Evolutionary conservation across 1,140 invertebrate genomes (phyloP), one percentile per base, ranked within the genome.

Genomic region (Diorhabda carinulata): DNA sequence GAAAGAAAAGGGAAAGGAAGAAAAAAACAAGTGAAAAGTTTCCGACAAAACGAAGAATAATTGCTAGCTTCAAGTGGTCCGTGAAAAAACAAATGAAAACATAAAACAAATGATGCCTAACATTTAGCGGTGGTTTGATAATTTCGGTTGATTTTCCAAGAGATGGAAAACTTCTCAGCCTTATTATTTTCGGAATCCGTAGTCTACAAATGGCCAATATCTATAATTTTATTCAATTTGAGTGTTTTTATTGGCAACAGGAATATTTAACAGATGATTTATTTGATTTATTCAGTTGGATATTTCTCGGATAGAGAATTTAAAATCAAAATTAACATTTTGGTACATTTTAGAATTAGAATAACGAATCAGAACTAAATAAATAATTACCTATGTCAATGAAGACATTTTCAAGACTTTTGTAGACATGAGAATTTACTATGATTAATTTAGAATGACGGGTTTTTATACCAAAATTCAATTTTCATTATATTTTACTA

Each of bases 31-130:
- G 65, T 41, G 63, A 70, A 71, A 68, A 74, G 52, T 69, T 72
- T 44, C 63, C 43, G 64, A 43, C 56, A 73, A 75, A 77, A 78
- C 69, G 77, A 78, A 78, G 77, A 78, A 78, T 78, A 78, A 78
- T 78, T 78, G 76, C 76, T 70, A 57, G 70, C 76, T 74, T 77
- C 76, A 77, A 78, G 72, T 76, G 77, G 72, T 65, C 74, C 70
- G 73, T 74, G 74, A 77, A 78, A 74, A 74, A 78, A 76, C 77
- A 77, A 78, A 78, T 78, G 77, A 77, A 78, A 78, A 78, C 75
- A 78, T 78, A 77, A 77, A 78, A 77, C 73, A 78, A 78, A 78
- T 78, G 74, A 77, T 77, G 77, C 76, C 68, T 72, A 71, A 70
- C 68, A 68, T 76, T 74, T 70, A 70, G 73, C 70, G 77, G 77